Conservation (phyloP, 35 echinoderm and acorn worm species). For the Amphiura filiformis region DNA sequence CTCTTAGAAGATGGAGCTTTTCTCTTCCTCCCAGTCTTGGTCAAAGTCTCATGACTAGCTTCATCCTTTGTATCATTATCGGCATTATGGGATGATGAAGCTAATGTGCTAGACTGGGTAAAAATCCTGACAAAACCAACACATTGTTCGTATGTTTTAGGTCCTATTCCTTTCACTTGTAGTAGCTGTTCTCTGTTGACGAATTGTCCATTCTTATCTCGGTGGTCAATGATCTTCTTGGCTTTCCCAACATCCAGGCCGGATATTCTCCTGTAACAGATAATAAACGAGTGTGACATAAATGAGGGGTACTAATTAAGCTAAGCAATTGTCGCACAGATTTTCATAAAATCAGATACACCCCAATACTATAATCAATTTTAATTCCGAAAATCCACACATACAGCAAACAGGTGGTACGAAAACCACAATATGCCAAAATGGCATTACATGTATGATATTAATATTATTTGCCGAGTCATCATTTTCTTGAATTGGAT, state of each 20-base stretch:
- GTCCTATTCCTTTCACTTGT: constrained; percentile 77
- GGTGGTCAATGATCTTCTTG: constrained; percentile 79
- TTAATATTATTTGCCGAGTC: too few relatives aligned
- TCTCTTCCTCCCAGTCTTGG: constrained; percentile 44
- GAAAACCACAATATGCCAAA: too few relatives aligned
- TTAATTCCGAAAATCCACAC: too few relatives aligned
- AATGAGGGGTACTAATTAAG: too few relatives aligned
- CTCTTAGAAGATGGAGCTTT: constrained; percentile 23
- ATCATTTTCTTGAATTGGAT: too few relatives aligned
- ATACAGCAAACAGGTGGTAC: too few relatives aligned
- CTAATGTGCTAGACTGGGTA: neutral
- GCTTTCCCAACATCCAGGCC: constrained; percentile 62
- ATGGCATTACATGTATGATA: too few relatives aligned
- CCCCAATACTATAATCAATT: too few relatives aligned
- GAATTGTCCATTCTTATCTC: constrained; percentile 67
- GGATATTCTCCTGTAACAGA: constrained; percentile 66
- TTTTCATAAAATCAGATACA: too few relatives aligned
- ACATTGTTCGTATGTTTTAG: constrained; percentile 93
- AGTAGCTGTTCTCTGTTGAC: constrained; percentile 66
- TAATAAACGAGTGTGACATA: too few relatives aligned
- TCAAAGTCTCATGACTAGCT: neutral
- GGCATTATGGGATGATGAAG: neutral
- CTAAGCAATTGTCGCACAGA: too few relatives aligned
- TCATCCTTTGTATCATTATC: neutral
- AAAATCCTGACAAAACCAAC: constrained; percentile 84